Conservation (phyloP, 1,140 invertebrate species). For the Drosophila orena region DNA sequence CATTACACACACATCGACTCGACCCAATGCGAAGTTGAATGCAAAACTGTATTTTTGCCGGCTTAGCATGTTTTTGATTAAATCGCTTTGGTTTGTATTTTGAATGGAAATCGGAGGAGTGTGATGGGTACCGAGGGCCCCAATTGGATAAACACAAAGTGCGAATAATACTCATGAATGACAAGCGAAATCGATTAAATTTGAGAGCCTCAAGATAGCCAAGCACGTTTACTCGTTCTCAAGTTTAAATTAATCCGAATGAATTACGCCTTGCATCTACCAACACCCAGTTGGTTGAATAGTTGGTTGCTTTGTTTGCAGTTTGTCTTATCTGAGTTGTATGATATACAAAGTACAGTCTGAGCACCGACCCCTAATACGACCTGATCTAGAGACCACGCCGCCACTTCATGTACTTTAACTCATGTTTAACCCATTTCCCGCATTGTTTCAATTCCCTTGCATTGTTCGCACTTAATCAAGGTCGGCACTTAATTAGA, state of each 20-base stretch:
- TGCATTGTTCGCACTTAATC: slow-evolving; percentile 43
- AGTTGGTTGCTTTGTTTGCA: not conserved
- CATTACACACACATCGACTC: slow-evolving; percentile 20
- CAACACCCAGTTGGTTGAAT: not conserved
- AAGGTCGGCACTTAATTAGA: slow-evolving; percentile 47
- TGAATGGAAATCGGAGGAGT: not conserved
- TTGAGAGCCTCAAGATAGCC: not conserved
- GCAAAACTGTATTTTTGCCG: slow-evolving; percentile 37
- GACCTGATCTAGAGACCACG: slow-evolving; percentile 1
- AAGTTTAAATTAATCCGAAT: not conserved
- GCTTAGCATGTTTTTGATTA: slow-evolving; percentile 65
- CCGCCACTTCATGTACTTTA: not conserved
- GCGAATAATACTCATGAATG: not conserved
- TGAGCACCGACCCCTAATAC: slow-evolving; percentile 7
- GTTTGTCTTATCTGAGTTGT: not conserved
- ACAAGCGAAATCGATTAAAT: slow-evolving; percentile 7
- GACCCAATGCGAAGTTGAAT: slow-evolving; percentile 26
- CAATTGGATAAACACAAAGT: slow-evolving; percentile 13
- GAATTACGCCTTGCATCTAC: not conserved
- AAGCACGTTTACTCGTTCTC: too few relatives aligned
- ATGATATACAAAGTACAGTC: not conserved
- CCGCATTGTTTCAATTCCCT: slow-evolving; percentile 15
- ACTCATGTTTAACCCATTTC: slow-evolving; percentile 32
- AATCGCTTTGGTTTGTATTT: slow-evolving; percentile 35
- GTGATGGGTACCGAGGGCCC: slow-evolving; percentile 4